phyloP scores from a whole-genome alignment of 1,140 invertebrate species.

The Drosophila pseudoobscura region DNA sequence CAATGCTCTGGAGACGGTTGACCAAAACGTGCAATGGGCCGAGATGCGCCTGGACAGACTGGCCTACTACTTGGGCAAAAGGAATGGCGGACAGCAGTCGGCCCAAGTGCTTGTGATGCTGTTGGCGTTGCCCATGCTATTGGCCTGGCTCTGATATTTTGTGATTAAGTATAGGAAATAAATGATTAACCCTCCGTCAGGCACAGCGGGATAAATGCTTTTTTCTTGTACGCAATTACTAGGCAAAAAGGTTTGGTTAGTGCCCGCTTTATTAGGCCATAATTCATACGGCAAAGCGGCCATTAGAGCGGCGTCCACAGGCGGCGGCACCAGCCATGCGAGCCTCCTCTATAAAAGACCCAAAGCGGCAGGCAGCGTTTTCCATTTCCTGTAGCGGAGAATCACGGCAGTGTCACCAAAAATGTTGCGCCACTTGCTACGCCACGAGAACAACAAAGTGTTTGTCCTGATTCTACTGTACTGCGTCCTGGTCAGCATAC shows the following conservation, averaged over 20 bases:
- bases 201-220: constrained; percentile 69
- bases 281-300: constrained; percentile 51
- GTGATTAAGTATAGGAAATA: constrained; percentile 42
- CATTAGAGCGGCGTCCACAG: constrained; percentile 43
- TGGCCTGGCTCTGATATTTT: constrained; percentile 45
- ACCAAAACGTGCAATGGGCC: constrained; percentile 57
- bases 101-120: constrained; percentile 30
- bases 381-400: constrained; percentile 53
- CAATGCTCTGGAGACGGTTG: constrained; percentile 35
- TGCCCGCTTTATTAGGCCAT: constrained; percentile 66
- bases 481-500: constrained; percentile 63
- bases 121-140: constrained; percentile 12
- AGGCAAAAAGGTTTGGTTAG: constrained; percentile 68
- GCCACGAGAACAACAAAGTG: constrained; percentile 62
- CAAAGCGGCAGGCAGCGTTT: constrained; percentile 24
- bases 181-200: constrained; percentile 25
- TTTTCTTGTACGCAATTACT: constrained; percentile 78
- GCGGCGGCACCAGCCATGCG: background rate
- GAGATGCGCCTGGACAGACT: constrained; percentile 31
- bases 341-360: constrained; percentile 54
- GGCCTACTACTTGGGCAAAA: constrained; percentile 22
- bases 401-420: constrained; percentile 30
- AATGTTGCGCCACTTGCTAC: constrained; percentile 64
- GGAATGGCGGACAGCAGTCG: constrained; percentile 20
- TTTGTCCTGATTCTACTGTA: constrained; percentile 65